These are phyloP conservation scores for Embiotoca jacksoni DNA, from an alignment of 2,113 vertebrate species.

Conservation along the genomic window DNA sequence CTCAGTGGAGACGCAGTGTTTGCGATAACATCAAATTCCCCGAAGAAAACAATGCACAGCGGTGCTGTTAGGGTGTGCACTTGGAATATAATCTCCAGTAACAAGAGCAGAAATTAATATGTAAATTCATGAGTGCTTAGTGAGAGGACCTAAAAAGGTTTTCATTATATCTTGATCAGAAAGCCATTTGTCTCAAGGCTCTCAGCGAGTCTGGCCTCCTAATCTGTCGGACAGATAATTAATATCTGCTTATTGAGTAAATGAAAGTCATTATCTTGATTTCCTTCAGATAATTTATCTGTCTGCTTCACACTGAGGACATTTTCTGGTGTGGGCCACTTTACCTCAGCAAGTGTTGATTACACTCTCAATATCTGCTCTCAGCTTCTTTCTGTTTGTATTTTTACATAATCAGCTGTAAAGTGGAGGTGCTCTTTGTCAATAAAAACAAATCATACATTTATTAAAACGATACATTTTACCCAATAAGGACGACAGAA, in stretches of 20 bases:
- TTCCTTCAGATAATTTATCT: conserved; percentile 78
- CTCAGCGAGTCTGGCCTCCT: conserved; percentile 69
- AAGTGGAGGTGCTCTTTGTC: conserved; percentile 27
- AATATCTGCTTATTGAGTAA: conserved; percentile 85
- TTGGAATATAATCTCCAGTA: conserved; percentile 19
- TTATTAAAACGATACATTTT: conserved; percentile 7
- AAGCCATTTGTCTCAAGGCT: conserved; percentile 74
- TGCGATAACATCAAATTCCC: conserved; percentile 59
- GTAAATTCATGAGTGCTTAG: conserved; percentile 54
- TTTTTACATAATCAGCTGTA: conserved; percentile 11
- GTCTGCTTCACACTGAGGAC: conserved; percentile 56
- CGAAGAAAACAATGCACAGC: conserved; percentile 48
- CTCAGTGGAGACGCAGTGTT: conserved; percentile 27
- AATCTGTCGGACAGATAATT: conserved; percentile 80
- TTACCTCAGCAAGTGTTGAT: conserved; percentile 65
- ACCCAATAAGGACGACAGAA: neutral
- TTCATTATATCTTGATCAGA: conserved; percentile 79
- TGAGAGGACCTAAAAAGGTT: conserved; percentile 71
- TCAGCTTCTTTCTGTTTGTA: conserved; percentile 5
- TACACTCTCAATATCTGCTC: conserved; percentile 37
- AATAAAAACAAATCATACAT: conserved; percentile 1
- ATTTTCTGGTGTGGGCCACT: conserved; percentile 54
- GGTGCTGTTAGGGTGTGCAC: conserved; percentile 38
- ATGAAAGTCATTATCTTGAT: conserved; percentile 80
- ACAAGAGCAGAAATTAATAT: conserved; percentile 62